phyloP scores from a whole-genome alignment of 2,113 vertebrate genomes.

The Chloropsis cyanopogon region DNA sequence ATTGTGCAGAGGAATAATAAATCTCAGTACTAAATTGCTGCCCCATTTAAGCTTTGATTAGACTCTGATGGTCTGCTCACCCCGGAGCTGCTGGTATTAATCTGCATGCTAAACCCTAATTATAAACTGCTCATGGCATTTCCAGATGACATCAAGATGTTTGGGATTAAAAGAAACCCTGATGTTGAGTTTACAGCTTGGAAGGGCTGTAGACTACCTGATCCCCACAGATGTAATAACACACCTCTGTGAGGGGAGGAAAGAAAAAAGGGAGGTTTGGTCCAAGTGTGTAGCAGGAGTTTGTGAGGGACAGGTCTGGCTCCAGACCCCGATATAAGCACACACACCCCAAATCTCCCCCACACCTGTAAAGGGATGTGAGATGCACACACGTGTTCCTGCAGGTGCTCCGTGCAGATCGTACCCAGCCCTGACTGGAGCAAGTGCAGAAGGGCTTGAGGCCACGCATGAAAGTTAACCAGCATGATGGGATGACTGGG shows the following conservation, averaged over 20 bases:
- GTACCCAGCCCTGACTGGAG: neutral
- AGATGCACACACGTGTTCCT: neutral
- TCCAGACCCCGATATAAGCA: neutral
- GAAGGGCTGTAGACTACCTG: slow-evolving; percentile 48
- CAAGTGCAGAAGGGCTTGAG: neutral
- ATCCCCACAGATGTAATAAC: slow-evolving; percentile 9
- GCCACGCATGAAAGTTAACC: neutral
- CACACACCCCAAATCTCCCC: neutral
- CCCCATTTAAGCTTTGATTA: slow-evolving; percentile 62
- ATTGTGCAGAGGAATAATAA: slow-evolving; percentile 49
- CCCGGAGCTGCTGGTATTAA: slow-evolving; percentile 60
- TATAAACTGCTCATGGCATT: slow-evolving; percentile 70
- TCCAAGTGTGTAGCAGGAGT: neutral
- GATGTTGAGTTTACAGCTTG: slow-evolving; percentile 57
- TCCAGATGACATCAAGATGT: slow-evolving; percentile 76
- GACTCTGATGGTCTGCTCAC: slow-evolving; percentile 62
- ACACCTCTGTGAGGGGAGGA: neutral
- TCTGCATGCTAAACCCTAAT: slow-evolving; percentile 61
- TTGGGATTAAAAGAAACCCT: slow-evolving; percentile 70
- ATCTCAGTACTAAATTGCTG: slow-evolving; percentile 64
- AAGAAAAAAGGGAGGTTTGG: neutral
- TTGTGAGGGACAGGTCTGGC: neutral
- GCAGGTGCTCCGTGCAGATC: neutral
- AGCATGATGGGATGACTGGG: neutral
- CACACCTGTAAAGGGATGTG: neutral